These are phyloP conservation scores for Coluber constrictor DNA, from an alignment of 2,797 vertebrate species.

Conservation along the genomic window DNA sequence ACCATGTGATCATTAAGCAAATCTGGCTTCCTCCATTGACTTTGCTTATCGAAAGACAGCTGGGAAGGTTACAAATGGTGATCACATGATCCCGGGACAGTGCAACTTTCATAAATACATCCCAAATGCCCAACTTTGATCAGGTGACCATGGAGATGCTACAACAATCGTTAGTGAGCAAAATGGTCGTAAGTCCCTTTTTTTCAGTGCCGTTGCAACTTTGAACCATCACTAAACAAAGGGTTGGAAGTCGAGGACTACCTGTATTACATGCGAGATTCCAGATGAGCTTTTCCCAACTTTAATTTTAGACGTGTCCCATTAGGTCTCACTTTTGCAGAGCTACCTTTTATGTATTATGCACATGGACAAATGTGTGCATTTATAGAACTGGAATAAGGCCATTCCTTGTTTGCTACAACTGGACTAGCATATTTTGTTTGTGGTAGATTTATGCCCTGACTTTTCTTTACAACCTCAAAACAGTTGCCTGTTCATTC, in stretches of 20 bases:
- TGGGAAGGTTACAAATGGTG: neutral
- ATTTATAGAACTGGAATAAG: neutral
- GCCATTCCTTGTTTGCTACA: neutral
- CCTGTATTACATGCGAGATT: neutral
- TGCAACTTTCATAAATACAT: neutral
- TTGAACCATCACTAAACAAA: neutral
- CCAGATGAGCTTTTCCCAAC: neutral
- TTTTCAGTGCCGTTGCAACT: neutral
- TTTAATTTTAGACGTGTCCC: neutral
- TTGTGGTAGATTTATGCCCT: neutral
- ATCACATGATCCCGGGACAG: neutral
- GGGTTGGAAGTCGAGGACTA: neutral
- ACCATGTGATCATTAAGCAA: neutral
- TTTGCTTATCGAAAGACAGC: neutral
- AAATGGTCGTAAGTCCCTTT: neutral
- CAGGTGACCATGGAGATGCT: neutral
- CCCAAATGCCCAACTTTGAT: neutral
- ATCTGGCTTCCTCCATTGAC: neutral
- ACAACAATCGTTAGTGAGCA: neutral
- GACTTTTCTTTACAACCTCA: neutral
- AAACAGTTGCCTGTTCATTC: neutral
- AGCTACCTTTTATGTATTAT: neutral
- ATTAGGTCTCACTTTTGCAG: neutral
- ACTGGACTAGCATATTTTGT: neutral
- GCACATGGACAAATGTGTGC: neutral